phyloP scores from a whole-genome alignment of 2,888 invertebrate species.

The Automeris io region DNA sequence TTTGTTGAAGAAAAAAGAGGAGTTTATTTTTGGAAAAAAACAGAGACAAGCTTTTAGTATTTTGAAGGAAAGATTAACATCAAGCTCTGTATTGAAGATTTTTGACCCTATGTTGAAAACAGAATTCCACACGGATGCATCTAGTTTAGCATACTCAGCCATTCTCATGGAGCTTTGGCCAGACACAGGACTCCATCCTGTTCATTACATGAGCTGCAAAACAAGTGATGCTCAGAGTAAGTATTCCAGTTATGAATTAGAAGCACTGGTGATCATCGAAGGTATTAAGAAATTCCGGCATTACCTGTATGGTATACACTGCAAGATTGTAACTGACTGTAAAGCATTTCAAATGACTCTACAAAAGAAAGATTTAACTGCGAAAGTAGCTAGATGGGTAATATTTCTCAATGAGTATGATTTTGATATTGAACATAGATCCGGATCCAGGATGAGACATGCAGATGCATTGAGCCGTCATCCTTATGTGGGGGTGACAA shows the following conservation, averaged over 20 bases:
- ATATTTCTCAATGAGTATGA: constrained; percentile 15
- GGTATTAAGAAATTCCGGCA: constrained; percentile 11
- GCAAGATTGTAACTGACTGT: constrained; percentile 11
- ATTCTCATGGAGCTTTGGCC: constrained; percentile 5
- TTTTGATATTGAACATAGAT: constrained; percentile 12
- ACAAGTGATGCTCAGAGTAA: constrained; percentile 3
- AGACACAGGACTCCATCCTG: constrained; percentile 5
- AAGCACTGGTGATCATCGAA: constrained; percentile 16
- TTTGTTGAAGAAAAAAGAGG: constrained; percentile 11
- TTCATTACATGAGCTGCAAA: constrained; percentile 10
- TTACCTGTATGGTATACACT: constrained; percentile 18
- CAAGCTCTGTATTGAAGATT: constrained; percentile 17
- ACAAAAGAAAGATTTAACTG: constrained; percentile 11
- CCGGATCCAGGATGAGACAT: constrained; percentile 14
- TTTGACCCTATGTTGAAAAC: constrained; percentile 12
- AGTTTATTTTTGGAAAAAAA: constrained; percentile 12
- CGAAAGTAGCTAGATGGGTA: constrained; percentile 16
- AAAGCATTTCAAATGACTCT: constrained; percentile 11
- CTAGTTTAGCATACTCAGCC: constrained; percentile 1
- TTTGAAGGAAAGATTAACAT: constrained; percentile 13
- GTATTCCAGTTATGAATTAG: constrained; percentile 17
- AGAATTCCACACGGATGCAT: constrained; percentile 17
- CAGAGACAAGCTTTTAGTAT: constrained; percentile 8
- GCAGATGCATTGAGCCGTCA: constrained; percentile 16
- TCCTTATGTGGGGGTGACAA: constrained; percentile 2